A percentile compares a stretch with the other conserved stretches of the same genome.
Evolutionary conservation across 1,140 invertebrate genomes (phyloP).

Genomic region (Atopsyche davidsoni): DNA sequence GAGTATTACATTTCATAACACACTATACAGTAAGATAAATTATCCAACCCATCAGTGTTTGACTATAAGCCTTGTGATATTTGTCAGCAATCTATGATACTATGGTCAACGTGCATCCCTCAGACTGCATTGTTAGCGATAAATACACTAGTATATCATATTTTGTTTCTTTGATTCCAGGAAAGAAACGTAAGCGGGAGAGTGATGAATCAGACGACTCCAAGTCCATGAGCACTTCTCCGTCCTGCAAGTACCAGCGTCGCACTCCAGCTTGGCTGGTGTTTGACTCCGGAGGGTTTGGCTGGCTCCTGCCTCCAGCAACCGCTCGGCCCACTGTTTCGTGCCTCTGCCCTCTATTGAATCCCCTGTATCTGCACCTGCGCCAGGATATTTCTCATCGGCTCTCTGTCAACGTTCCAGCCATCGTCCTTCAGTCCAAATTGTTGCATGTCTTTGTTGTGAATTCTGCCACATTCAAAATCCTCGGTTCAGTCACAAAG

Average conservation of each 20-base stretch:
- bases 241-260: slow-evolving; percentile 35
- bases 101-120: no score
- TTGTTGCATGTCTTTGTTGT: slow-evolving; percentile 21
- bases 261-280: slow-evolving; percentile 45
- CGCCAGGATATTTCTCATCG: slow-evolving; percentile 12
- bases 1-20: no score
- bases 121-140: no score
- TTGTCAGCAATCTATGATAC: no score
- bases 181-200: slow-evolving; percentile 42
- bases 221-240: slow-evolving; percentile 33
- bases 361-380: no score
- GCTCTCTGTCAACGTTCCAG: neutral
- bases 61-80: no score
- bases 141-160: no score
- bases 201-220: slow-evolving; percentile 36
- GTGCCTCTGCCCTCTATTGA: no score
- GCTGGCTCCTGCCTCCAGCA: no score
- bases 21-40: no score
- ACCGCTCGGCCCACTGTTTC: no score
- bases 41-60: no score
- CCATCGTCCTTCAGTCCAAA: slow-evolving; percentile 12
- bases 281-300: slow-evolving; percentile 47
- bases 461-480: slow-evolving; percentile 25
- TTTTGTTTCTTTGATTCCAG: slow-evolving; percentile 35
- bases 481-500: slow-evolving; percentile 42